Evolutionary conservation across 1,140 invertebrate species (phyloP), one percentile per base, ranked within the genome.

Genomic region (Apocrypta bakeri): DNA sequence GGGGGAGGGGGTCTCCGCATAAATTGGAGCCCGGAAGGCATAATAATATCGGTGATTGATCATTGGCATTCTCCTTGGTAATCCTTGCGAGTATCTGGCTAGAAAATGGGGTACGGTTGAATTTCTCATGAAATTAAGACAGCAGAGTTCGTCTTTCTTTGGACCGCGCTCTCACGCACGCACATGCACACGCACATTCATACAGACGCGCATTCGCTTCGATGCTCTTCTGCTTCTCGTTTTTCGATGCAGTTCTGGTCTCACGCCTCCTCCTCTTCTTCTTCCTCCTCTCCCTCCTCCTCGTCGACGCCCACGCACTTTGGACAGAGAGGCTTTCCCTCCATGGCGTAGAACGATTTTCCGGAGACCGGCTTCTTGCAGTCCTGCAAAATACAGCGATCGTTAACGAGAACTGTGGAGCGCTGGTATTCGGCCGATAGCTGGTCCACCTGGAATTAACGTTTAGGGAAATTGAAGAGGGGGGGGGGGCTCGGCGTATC

Each of bases 301-400:
- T 97, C 97, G 87, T 97, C 97, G 68, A 97, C 96, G 83, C 97
- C 97, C 87, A 97, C 96, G 92, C 97, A 98, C 92, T 96, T 95
- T 56, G 96, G 96, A 93, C 97, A 98, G 84, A 98, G 96, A 31
- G 97, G 97, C 92, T 97, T 97, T 86, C 96, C 96, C 92, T 98
- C 97, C 94, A 98, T 97, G 81, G 96, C 97, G 92, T 98, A 99
- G 93, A 99, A 99, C 79, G 97, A 98, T 91, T 98, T 98, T 86
- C 97, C 97, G 89, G 96, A 95, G 79, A 99, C 97, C 73, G 97
- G 93, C 87, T 95, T 94, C 93, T 97, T 97, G 94, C 98, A 98
- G 92, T 98, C 98, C 98, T 99, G 94, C 85, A 92, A 92, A 83
- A 79, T n/a, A 87, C 42, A 14, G 42, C 31, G 21, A 79, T 48